These are phyloP conservation scores for Phylloscopus trochilus DNA, from an alignment of 2,113 vertebrate species.

Conservation along the genomic window DNA sequence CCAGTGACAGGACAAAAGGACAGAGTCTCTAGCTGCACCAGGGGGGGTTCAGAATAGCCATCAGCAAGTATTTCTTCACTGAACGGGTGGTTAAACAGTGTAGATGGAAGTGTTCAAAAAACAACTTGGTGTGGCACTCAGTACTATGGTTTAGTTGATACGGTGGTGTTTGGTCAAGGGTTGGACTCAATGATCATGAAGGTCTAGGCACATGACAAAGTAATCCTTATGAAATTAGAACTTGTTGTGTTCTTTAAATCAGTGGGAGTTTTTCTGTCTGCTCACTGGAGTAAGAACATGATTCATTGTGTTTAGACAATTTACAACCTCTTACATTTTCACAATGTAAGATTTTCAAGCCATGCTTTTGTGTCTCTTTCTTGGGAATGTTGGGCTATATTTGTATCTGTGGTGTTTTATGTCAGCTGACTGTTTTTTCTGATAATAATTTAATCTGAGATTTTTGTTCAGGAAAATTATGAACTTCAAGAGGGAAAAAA, in stretches of 20 bases:
- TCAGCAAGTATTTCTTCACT: neutral
- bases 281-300: neutral
- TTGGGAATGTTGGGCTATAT: neutral
- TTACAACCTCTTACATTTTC: neutral
- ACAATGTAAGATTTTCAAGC: neutral
- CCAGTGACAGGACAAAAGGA: neutral
- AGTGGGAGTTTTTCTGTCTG: neutral
- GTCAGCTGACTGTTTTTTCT: neutral
- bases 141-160: neutral
- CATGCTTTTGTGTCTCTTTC: neutral
- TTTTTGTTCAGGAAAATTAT: neutral
- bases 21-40: neutral
- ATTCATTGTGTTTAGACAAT: neutral
- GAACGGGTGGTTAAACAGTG: neutral
- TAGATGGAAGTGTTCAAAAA: neutral
- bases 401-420: neutral
- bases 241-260: neutral
- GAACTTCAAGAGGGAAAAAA: neutral
- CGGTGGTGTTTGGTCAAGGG: neutral
- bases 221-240: neutral
- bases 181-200: neutral
- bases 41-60: neutral
- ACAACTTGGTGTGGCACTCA: fast-evolving
- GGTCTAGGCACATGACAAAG: neutral
- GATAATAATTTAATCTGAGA: neutral